Evolutionary conservation across 2,113 vertebrate genomes (phyloP).

Genomic region (Cavia porcellus): DNA sequence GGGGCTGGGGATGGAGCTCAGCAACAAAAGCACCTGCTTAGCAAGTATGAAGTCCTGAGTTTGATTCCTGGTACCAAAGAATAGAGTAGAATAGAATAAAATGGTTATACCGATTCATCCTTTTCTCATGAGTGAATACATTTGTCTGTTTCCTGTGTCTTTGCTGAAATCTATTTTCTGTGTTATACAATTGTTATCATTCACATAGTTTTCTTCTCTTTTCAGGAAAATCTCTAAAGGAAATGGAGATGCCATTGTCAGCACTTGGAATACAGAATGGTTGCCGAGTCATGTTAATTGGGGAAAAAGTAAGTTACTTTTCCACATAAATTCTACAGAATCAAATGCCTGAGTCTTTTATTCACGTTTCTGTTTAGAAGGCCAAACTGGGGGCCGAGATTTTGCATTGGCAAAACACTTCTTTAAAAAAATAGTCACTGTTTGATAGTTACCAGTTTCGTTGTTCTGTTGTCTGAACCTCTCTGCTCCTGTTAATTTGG

Average conservation of each 20-base stretch:
- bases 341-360: constrained; percentile 49
- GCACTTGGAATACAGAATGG: constrained; percentile 95
- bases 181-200: constrained; percentile 20
- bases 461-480: not conserved
- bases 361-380: constrained; percentile 34
- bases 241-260: constrained; percentile 94
- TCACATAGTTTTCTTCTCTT: constrained; percentile 21
- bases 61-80: no score
- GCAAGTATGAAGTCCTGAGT: no score
- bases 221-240: constrained; percentile 96
- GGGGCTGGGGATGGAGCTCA: no score
- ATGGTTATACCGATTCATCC: not conserved
- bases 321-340: constrained; percentile 40
- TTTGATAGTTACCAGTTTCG: constrained; percentile 7
- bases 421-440: not conserved
- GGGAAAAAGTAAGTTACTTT: constrained; percentile 93
- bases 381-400: not conserved
- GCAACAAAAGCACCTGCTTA: no score
- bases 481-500: not conserved
- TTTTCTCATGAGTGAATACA: constrained; percentile 33
- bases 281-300: constrained; percentile 98
- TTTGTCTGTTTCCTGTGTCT: not conserved
- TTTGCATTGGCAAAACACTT: not conserved
- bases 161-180: constrained; percentile 50
- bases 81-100: no score